These are phyloP conservation scores for Zaprionus tsacasi DNA, from an alignment of 1,140 invertebrate genomes.

Conservation along the genomic window DNA sequence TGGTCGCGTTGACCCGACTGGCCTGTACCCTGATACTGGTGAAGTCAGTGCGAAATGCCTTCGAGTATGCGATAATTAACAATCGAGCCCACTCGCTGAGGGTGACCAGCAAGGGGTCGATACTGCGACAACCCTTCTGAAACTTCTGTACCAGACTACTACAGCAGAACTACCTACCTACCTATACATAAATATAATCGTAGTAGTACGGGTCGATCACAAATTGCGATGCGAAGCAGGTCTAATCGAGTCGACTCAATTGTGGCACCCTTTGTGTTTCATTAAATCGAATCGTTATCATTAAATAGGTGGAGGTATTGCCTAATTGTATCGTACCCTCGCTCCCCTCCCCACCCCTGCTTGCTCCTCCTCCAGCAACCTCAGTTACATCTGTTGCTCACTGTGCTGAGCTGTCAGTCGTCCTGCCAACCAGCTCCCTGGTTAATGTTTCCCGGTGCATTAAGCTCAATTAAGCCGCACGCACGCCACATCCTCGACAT, in stretches of 20 bases:
- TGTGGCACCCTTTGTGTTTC: slow-evolving; percentile 25
- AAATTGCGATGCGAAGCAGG: not conserved
- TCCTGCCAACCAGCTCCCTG: not conserved
- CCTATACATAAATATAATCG: too few relatives aligned
- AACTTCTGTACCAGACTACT: not conserved
- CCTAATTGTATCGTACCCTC: slow-evolving; percentile 37
- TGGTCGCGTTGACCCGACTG: slow-evolving; percentile 12
- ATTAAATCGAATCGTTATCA: slow-evolving; percentile 50
- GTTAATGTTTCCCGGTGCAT: slow-evolving; percentile 22
- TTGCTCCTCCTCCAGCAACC: not conserved
- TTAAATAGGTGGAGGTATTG: slow-evolving; percentile 37
- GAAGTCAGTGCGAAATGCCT: slow-evolving; percentile 37
- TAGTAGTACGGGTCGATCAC: not conserved
- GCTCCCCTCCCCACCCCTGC: not conserved
- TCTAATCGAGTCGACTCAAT: slow-evolving; percentile 6
- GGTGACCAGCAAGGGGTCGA: not conserved
- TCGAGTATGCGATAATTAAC: slow-evolving; percentile 35
- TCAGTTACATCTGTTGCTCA: slow-evolving; percentile 1
- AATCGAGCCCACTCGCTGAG: slow-evolving; percentile 15
- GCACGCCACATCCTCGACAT: slow-evolving; percentile 21
- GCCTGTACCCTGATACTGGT: slow-evolving; percentile 32
- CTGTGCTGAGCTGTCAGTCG: not conserved
- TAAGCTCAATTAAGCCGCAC: slow-evolving; percentile 49
- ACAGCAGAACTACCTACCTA: too few relatives aligned
- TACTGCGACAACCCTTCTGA: not conserved